phyloP scores from a whole-genome alignment of 2,888 invertebrate species.

The Beris morrisii region DNA sequence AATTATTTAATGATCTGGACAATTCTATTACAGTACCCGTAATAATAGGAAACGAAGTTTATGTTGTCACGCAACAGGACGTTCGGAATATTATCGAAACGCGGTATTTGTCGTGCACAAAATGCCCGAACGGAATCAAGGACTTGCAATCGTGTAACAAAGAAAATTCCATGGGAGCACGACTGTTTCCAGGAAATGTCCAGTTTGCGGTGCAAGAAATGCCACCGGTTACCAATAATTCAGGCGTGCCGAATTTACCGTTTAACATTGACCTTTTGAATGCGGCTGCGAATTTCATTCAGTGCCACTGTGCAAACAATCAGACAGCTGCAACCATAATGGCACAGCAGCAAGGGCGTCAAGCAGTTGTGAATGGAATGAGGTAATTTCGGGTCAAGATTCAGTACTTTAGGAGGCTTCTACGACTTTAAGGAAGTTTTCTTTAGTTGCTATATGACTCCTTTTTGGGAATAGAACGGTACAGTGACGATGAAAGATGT shows the following conservation, averaged over 20 bases:
- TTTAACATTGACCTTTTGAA: constrained; percentile 6
- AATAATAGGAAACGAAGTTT: constrained; percentile 46
- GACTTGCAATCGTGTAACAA: constrained; percentile 3
- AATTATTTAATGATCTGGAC: too few species aligned
- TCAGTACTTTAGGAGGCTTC: too few species aligned
- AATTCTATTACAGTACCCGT: constrained; percentile 45
- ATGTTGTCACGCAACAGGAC: constrained; percentile 50
- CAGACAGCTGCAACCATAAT: neutral
- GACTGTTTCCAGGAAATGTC: neutral
- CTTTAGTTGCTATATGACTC: too few species aligned
- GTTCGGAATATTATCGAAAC: constrained; percentile 48
- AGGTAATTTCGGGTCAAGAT: too few species aligned
- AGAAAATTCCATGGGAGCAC: neutral
- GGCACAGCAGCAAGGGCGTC: neutral
- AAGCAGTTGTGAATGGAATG: too few species aligned
- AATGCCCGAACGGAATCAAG: constrained; percentile 29
- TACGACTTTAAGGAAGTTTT: too few species aligned
- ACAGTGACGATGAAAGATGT: too few species aligned
- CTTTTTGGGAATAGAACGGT: too few species aligned
- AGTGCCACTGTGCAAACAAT: constrained; percentile 13
- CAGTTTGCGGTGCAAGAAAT: neutral
- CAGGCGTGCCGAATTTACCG: neutral
- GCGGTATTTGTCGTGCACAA: constrained; percentile 44
- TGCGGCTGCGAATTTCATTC: constrained; percentile 4
- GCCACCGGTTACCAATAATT: neutral